These are phyloP conservation scores for Syrista parreyssii DNA, from an alignment of 2,888 invertebrate species.

Conservation along the genomic window DNA sequence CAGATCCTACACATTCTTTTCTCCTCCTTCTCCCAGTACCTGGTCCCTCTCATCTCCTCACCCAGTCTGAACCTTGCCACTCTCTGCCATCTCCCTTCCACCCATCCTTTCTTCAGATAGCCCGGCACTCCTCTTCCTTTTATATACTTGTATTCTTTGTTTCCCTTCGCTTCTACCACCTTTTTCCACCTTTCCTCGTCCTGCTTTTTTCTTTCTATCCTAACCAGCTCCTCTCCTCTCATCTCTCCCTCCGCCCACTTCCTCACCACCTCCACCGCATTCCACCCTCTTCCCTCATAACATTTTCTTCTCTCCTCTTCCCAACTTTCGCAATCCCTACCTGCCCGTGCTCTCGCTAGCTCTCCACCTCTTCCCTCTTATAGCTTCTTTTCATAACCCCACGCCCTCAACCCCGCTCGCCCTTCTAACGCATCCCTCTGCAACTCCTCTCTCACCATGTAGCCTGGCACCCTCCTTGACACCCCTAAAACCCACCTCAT, in stretches of 20 bases:
- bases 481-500: not conserved
- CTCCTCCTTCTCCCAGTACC: slow-evolving; percentile 1
- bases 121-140: too few species aligned
- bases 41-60: not conserved
- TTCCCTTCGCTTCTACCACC: too few species aligned
- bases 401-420: not conserved
- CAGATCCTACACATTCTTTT: slow-evolving; percentile 11
- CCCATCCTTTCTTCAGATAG: too few species aligned
- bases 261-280: not conserved
- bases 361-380: too few species aligned
- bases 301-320: not conserved
- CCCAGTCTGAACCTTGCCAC: slow-evolving; percentile 1
- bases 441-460: not conserved
- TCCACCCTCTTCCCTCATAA: not conserved
- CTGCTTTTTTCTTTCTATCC: too few species aligned
- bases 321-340: not conserved
- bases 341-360: not conserved
- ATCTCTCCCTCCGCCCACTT: not conserved
- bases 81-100: not conserved
- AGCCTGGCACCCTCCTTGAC: not conserved
- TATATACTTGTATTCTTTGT: too few species aligned
- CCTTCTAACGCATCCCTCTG: not conserved
- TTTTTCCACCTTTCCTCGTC: too few species aligned
- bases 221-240: too few species aligned
- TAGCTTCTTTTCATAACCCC: too few species aligned